Conservation (phyloP, 1,140 invertebrate genomes). For the Laodelphax striatellus region DNA sequence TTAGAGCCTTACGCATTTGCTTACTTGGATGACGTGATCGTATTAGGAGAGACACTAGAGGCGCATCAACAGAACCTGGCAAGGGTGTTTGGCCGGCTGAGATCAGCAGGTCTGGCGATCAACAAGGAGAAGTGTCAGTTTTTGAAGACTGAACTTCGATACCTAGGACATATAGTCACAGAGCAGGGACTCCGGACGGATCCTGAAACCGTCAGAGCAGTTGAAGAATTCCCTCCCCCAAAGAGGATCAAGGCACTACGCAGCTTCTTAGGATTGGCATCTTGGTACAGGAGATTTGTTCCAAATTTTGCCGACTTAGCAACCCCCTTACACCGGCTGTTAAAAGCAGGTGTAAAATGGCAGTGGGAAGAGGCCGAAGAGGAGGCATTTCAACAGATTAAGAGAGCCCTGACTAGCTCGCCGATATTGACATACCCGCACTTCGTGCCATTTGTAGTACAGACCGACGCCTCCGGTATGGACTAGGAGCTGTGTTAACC, state of each 20-base stretch:
- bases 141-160: conserved; percentile 19
- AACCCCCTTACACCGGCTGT: conserved; percentile 24
- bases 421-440: conserved; percentile 21
- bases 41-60: conserved; percentile 28
- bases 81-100: conserved; percentile 17
- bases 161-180: not conserved
- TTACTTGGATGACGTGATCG: conserved; percentile 34
- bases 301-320: conserved; percentile 24
- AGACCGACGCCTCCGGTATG: conserved; percentile 25
- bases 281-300: conserved; percentile 26
- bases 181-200: not conserved
- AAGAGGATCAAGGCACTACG: conserved; percentile 18
- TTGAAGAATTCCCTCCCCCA: conserved; percentile 25
- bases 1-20: conserved; percentile 3
- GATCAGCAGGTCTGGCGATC: not conserved
- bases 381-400: conserved; percentile 21
- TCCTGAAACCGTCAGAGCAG: conserved; percentile 19
- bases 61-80: conserved; percentile 28
- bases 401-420: conserved; percentile 17
- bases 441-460: conserved; percentile 23
- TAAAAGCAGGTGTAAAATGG: conserved; percentile 21
- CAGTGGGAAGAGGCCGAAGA: conserved; percentile 5
- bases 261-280: conserved; percentile 23
- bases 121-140: conserved; percentile 3
- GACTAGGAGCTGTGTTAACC: conserved; percentile 24